Base-by-base conservation (phyloP, 1,140 invertebrate species). In the Latrodectus geometricus region DNA sequence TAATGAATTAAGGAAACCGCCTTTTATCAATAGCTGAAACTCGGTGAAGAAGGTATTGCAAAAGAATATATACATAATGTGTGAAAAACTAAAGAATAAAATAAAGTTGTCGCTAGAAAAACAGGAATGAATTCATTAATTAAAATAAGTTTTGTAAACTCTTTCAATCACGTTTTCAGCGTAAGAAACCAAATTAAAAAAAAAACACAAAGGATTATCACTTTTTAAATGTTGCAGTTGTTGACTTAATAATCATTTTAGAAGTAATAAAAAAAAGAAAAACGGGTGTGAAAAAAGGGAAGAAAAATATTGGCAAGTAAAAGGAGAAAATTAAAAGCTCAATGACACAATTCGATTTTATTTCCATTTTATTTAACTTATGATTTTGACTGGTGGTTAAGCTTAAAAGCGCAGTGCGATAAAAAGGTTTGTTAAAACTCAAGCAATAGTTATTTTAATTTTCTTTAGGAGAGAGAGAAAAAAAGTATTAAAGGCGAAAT, bases 211-310 rank as follows among this genome's bases (percentile, higher is more conserved):
- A 86, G 68, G 83, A 86, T 86, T 84, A 84, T 84, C 82, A 76
- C 82, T 84, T 84, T 86, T 86, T 86, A 86, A 86, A 48, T 20
- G 83, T 20, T 72, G 14, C 21, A 69, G 66, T 78, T 86, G 83
- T 86, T 86, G 83, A 86, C 75, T 86, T 20, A 70, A 86, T 86
- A 86, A 86, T 86, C 83, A 72, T 74, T 65, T 86, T 86, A 78
- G 76, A 77, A 70, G 83, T 86, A 69, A 78, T 56, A 78, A 86
- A 72, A 61, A 9, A 61, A 56, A 61, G 12, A 21, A 35, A 66
- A 84, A 21, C 61, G 48, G 21, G 74, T 11, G 4, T 3, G 49
- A 52, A 17, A 35, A 35, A 61, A 61, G 48, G 50, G 8, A 23
- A 14, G 52, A 65, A 61, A 50, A 69, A 70, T n/a, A 56, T 56